phyloP scores from a whole-genome alignment of 2,888 invertebrate genomes.

The Ophonus ardosiacus region DNA sequence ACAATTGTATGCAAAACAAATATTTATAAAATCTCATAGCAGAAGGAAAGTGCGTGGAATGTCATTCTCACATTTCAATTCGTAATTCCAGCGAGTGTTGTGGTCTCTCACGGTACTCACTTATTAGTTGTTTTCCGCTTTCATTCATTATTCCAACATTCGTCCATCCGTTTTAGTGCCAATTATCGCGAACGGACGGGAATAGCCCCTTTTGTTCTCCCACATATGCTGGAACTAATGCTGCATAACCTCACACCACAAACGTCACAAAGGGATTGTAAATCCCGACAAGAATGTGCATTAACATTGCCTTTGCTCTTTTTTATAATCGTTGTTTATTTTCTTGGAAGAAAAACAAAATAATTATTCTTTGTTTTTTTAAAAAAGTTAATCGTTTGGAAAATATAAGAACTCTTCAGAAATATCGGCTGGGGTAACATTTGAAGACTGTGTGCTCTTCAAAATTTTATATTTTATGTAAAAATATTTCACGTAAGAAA shows the following conservation, averaged over 20 bases:
- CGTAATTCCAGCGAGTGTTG: neutral
- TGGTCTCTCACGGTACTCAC: conserved; percentile 27
- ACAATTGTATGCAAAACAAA: conserved; percentile 20
- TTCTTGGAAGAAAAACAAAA: neutral
- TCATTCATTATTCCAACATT: conserved; percentile 41
- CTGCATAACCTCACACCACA: neutral
- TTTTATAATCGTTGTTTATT: neutral
- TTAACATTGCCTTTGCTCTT: neutral
- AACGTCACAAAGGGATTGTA: neutral
- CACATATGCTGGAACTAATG: neutral
- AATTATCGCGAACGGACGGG: conserved; percentile 35
- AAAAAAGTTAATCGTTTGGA: neutral
- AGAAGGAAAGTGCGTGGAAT: neutral
- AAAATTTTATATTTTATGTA: neutral
- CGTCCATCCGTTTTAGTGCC: conserved; percentile 43
- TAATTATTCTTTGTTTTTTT: neutral
- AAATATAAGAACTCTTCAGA: neutral
- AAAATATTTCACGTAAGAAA: no score
- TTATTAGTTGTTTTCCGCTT: conserved; percentile 44
- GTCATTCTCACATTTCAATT: conserved; percentile 1
- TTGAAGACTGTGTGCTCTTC: neutral
- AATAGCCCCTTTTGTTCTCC: conserved; percentile 26
- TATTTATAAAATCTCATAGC: neutral
- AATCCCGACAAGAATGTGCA: neutral
- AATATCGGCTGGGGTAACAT: neutral